Evolutionary conservation across 2,888 invertebrate genomes (phyloP).

Genomic region (Cepaea hortensis): DNA sequence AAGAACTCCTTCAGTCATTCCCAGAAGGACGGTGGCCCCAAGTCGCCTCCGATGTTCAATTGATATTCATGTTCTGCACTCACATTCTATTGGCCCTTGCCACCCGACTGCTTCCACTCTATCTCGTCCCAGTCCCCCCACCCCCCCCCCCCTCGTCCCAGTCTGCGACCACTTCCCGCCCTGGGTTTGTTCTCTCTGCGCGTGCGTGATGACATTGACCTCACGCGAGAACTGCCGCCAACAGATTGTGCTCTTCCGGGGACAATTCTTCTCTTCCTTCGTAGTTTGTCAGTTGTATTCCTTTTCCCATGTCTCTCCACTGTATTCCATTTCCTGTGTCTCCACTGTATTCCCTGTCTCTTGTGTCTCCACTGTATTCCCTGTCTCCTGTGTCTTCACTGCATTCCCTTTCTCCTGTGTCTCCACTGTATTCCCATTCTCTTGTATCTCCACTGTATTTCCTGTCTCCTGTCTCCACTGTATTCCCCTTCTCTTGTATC

Average conservation of each 20-base stretch:
- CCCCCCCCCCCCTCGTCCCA: neutral
- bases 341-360: no score
- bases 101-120: neutral
- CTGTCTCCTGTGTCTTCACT: no score
- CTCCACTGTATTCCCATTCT: no score
- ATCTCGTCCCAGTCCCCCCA: neutral
- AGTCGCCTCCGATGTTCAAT: neutral
- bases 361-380: no score
- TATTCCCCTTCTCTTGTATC: no score
- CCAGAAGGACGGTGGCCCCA: neutral
- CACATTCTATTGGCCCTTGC: conserved; percentile 7
- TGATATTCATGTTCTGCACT: conserved; percentile 12
- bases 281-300: neutral
- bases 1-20: conserved; percentile 2
- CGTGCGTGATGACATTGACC: conserved; percentile 1
- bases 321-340: no score
- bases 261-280: neutral
- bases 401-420: no score
- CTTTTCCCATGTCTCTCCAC: neutral
- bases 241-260: neutral
- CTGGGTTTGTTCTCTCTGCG: neutral
- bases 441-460: no score
- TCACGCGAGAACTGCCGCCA: neutral
- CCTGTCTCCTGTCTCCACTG: no score
- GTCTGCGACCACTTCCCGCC: neutral